Evolutionary conservation across 92 coral and sea anemone genomes (phyloP).

Genomic region (Epizoanthus fatuus): DNA sequence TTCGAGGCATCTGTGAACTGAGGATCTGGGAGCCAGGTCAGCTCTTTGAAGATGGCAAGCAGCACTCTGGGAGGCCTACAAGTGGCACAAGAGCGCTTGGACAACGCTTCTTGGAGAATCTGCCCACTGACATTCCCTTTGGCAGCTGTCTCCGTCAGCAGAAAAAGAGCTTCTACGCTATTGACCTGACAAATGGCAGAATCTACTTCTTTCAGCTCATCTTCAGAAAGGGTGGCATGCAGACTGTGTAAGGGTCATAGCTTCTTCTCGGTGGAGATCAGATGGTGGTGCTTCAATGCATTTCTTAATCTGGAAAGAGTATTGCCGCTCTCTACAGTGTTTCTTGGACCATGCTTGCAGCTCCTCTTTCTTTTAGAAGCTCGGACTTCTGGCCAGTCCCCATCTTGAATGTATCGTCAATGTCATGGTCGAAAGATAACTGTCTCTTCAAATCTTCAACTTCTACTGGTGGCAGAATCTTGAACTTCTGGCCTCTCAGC

Average conservation of each 20-base stretch:
- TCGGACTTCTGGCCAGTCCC: conserved; percentile 50
- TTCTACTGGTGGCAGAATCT: conserved; percentile 45
- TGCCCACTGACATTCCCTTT: conserved; percentile 21
- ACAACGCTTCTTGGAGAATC: conserved; percentile 15
- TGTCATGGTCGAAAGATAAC: conserved; percentile 51
- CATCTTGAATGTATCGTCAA: conserved; percentile 46
- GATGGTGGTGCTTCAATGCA: conserved; percentile 33
- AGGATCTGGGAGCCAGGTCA: neutral
- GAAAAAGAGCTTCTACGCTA: conserved; percentile 37
- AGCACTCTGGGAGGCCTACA: conserved; percentile 17
- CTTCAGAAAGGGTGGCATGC: neutral
- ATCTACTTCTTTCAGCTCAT: neutral
- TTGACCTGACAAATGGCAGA: conserved; percentile 42
- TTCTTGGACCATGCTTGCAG: conserved; percentile 42
- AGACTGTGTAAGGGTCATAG: neutral
- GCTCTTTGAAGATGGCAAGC: neutral
- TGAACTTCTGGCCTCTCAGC: conserved; percentile 54
- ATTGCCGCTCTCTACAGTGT: conserved; percentile 43
- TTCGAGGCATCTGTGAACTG: conserved; percentile 1
- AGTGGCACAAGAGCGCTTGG: conserved; percentile 5
- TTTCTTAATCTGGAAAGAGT: conserved; percentile 44
- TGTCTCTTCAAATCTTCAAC: conserved; percentile 45
- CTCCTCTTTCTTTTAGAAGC: conserved; percentile 26
- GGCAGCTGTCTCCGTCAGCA: conserved; percentile 7
- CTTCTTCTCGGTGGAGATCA: neutral